phyloP scores from a whole-genome alignment of 2,797 vertebrate genomes.

The Anas acuta region DNA sequence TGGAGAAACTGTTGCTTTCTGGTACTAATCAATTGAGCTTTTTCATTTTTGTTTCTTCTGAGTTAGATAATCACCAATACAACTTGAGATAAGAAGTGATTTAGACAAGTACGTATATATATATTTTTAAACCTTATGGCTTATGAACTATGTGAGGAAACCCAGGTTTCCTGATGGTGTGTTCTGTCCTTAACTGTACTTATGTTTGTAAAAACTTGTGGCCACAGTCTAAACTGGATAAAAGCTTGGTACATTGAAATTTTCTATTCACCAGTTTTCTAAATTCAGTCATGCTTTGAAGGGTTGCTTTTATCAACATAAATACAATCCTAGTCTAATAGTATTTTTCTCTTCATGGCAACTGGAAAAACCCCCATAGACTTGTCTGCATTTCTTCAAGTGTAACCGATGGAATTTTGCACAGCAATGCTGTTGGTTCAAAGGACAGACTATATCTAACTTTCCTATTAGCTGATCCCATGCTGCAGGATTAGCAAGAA shows the following conservation, averaged over 20 bases:
- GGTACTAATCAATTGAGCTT: not conserved
- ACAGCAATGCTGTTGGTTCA: not conserved
- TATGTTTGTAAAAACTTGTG: not conserved
- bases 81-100: not conserved
- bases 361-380: not conserved
- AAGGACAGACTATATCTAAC: not conserved
- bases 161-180: not conserved
- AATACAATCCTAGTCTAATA: not conserved
- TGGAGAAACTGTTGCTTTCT: not conserved
- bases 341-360: not conserved
- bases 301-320: not conserved
- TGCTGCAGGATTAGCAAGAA: not conserved
- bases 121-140: not conserved
- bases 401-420: not conserved
- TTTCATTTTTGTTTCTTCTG: not conserved
- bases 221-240: not conserved
- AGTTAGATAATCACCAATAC: not conserved
- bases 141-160: not conserved
- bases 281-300: not conserved
- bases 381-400: not conserved
- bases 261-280: not conserved
- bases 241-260: not conserved
- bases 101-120: not conserved
- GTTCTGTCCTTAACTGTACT: not conserved
- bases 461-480: not conserved